Evolutionary conservation across 2,113 vertebrate genomes (phyloP).

Genomic region (Phaetusa simplex): DNA sequence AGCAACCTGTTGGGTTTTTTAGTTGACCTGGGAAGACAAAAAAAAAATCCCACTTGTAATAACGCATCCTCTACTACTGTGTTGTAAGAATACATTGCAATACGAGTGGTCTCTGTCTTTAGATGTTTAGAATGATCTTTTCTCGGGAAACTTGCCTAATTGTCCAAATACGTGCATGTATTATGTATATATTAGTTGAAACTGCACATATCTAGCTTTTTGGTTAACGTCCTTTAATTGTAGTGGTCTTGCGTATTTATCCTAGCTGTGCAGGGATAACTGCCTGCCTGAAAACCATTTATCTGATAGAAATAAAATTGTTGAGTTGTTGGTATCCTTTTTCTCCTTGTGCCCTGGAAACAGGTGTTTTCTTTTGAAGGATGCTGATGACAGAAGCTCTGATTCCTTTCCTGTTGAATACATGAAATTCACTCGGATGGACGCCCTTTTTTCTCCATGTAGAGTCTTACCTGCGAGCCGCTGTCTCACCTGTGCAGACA

Average conservation of each 20-base stretch:
- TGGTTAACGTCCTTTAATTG: neutral
- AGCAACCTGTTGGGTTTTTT: neutral
- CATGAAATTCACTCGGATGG: accelerated
- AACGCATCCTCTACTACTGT: neutral
- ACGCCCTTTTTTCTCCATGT: neutral
- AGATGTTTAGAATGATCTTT: neutral
- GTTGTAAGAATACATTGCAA: neutral
- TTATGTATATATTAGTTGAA: neutral
- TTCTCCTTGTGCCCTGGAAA: neutral
- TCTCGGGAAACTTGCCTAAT: neutral
- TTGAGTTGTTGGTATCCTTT: neutral
- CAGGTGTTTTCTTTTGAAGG: neutral
- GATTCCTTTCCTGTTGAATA: neutral
- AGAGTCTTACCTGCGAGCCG: neutral
- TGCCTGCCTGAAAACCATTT: neutral
- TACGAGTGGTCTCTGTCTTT: neutral
- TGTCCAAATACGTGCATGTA: neutral
- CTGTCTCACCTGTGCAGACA: neutral
- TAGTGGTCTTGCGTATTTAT: neutral
- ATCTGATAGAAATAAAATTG: neutral
- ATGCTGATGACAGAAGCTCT: neutral
- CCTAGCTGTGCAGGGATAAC: neutral
- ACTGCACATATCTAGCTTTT: neutral
- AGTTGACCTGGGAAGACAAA: neutral
- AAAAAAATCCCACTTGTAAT: neutral